Base-by-base conservation (phyloP, 2,888 invertebrate species). In the Mystacides longicornis region DNA sequence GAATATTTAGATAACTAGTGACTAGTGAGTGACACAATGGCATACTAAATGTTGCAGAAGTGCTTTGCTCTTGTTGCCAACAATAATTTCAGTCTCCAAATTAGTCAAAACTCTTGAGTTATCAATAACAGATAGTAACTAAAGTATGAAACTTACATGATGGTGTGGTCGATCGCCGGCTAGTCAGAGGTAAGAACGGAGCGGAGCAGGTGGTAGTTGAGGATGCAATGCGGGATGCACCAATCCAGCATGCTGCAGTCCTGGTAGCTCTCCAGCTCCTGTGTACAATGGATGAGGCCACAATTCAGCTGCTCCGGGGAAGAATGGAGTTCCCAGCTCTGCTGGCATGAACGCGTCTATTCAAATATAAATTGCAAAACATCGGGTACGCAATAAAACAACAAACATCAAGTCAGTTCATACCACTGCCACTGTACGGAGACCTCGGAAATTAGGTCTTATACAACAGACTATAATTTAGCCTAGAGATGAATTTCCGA, bases 171-270 rank as follows among this genome's bases (percentile, higher is more conserved):
- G 85, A 82, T 86, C 85, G 81, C 86, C 84, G 88, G 90, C 89
- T 91, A 92, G 92, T 93, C 92, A 93, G 87, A 93, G 92, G 84
- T 91, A 93, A 80, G 92, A 92, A 79, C 93, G 90, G 76, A 93
- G 93, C 75, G 93, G 93, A 78, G 95, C 92, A 75, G 93, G 93
- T 78, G 95, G 92, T 76, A 77, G 75, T 87, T 96, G 95, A 75
- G 93, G 93, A 81, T 94, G 93, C 79, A 96, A 87, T 77, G 93
- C 95, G 73, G 95, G 95, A 78, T 95, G 95, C 71, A 95, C 92
- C 70, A 96, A 84, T 64, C 93, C 89, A 64, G 86, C 86, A 76
- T 91, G 91, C 72, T 91, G 91, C 68, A 92, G 80, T 65, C 87
- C 80, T 61, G 88, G 91, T 72, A 93, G 80, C 74, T 93, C 93